These are phyloP conservation scores for Propithecus coquereli DNA, from an alignment of 2,113 vertebrate genomes.

Conservation along the genomic window DNA sequence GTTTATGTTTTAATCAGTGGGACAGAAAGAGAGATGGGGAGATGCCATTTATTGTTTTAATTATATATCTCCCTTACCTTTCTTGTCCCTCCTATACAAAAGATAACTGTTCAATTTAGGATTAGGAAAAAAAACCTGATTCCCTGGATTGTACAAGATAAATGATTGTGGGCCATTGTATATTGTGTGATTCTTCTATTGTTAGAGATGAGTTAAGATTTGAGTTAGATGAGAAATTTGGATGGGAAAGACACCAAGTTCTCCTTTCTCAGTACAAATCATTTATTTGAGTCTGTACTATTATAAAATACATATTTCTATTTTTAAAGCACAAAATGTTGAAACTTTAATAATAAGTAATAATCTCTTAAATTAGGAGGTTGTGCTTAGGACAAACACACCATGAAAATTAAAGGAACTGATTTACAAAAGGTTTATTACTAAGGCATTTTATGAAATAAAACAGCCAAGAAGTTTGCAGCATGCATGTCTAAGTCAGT, in stretches of 20 bases:
- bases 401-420: slow-evolving; percentile 15
- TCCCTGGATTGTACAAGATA: neutral
- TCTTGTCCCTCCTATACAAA: neutral
- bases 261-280: neutral
- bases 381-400: neutral
- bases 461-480: neutral
- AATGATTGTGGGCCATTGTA: neutral
- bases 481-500: neutral
- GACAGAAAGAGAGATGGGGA: neutral
- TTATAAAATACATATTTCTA: slow-evolving; percentile 24
- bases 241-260: neutral
- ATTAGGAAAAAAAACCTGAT: neutral
- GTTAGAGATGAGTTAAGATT: neutral
- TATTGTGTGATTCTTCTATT: neutral
- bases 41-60: neutral
- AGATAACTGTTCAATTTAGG: neutral
- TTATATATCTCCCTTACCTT: neutral
- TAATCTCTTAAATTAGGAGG: neutral
- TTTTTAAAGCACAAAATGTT: neutral
- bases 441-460: neutral
- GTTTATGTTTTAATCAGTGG: neutral
- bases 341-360: slow-evolving; percentile 33
- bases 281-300: neutral
- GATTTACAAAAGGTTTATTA: slow-evolving; percentile 17
- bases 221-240: neutral